phyloP scores from a whole-genome alignment of 2,888 invertebrate genomes.

The Aphelenchoides bicaudatus region DNA sequence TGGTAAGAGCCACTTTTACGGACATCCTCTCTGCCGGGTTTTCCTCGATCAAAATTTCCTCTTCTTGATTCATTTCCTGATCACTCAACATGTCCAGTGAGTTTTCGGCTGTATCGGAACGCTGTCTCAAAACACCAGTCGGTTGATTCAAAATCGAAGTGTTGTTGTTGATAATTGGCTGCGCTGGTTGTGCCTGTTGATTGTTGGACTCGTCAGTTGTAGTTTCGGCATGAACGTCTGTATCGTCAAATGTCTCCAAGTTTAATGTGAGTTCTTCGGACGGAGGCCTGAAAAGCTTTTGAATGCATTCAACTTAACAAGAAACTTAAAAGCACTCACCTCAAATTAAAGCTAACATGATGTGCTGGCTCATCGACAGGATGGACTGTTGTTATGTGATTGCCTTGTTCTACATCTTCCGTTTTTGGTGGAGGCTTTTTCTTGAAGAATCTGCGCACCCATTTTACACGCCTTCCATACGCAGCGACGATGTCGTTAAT shows the following conservation, averaged over 20 bases:
- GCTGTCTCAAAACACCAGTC: conserved; percentile 4
- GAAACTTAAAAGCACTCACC: too few relatives aligned
- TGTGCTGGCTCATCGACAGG: conserved; percentile 8
- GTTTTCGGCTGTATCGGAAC: conserved; percentile 18
- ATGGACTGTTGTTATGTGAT: neutral
- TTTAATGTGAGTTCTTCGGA: conserved; percentile 32
- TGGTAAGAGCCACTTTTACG: conserved; percentile 64
- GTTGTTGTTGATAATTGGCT: conserved; percentile 12
- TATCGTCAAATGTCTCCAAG: conserved; percentile 26
- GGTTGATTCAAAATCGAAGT: conserved; percentile 7
- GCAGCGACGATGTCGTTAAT: conserved; percentile 46
- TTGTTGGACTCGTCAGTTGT: too few relatives aligned
- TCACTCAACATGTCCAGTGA: conserved; percentile 16
- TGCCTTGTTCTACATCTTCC: conserved; percentile 20
- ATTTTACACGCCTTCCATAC: neutral
- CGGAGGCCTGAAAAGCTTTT: conserved; percentile 11
- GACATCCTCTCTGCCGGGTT: conserved; percentile 35
- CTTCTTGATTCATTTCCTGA: conserved; percentile 19
- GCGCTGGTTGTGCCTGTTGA: conserved; percentile 15
- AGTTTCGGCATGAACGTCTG: too few relatives aligned
- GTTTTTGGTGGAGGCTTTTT: neutral
- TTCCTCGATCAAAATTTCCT: conserved; percentile 18
- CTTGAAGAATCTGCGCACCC: neutral
- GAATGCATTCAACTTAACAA: neutral
- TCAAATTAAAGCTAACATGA: conserved; percentile 31